Evolutionary conservation across 2,797 vertebrate genomes (phyloP).

Genomic region (Spatula clypeata): DNA sequence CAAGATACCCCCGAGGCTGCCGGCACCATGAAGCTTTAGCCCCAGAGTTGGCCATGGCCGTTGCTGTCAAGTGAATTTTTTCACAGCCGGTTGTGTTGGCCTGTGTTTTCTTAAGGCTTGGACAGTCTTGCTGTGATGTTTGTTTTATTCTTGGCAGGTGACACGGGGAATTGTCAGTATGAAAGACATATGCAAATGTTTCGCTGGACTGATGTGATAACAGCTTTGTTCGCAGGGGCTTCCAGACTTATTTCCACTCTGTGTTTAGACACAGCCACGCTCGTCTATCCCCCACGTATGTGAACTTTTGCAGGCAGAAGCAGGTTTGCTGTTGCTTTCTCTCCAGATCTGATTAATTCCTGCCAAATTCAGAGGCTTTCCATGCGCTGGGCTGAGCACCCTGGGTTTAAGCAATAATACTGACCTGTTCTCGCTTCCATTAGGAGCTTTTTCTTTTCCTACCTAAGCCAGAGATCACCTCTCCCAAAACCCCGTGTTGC

Average conservation of each 20-base stretch:
- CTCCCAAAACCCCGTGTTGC: background rate
- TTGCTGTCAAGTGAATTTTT: background rate
- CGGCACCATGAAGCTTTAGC: background rate
- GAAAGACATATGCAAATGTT: background rate
- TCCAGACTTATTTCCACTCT: background rate
- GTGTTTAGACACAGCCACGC: background rate
- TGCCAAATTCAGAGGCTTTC: background rate
- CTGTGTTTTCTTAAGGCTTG: background rate
- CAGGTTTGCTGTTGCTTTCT: background rate
- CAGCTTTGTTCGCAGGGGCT: background rate
- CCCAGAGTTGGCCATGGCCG: rapidly evolving
- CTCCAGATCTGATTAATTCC: background rate
- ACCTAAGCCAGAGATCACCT: background rate
- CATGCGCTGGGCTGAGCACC: background rate
- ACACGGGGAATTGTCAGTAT: background rate
- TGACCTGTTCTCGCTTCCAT: background rate
- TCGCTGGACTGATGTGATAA: background rate
- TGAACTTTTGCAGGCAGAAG: background rate
- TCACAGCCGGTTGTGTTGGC: background rate
- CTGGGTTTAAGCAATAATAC: background rate
- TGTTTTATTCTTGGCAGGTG: constrained; percentile 15
- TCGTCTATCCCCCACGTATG: background rate
- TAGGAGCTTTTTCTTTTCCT: background rate
- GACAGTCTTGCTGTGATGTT: background rate
- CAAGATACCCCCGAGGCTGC: background rate